Evolutionary conservation across 2,888 invertebrate species (phyloP).

Genomic region (Tolmerus cingulatus): DNA sequence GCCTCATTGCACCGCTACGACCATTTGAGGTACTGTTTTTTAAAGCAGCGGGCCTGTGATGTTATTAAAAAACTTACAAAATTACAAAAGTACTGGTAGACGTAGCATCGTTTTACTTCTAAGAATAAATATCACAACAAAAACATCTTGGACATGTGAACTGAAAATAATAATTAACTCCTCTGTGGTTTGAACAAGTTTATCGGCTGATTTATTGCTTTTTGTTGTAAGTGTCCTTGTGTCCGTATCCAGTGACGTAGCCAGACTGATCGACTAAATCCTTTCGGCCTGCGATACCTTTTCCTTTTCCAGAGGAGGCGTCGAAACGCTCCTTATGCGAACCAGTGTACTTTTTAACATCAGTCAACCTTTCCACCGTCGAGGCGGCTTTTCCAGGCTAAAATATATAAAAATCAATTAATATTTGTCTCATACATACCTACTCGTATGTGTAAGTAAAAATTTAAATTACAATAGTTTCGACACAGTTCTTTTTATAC

Average conservation of each 20-base stretch:
- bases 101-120: background rate
- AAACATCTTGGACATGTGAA: constrained; percentile 20
- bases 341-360: constrained; percentile 87
- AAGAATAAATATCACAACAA: constrained; percentile 14
- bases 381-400: constrained; percentile 63
- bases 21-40: background rate
- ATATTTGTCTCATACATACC: background rate
- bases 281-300: constrained; percentile 84
- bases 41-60: background rate
- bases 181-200: background rate
- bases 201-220: constrained; percentile 62
- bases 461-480: background rate
- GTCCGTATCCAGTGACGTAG: constrained; percentile 85
- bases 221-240: constrained; percentile 79
- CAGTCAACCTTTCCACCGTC: constrained; percentile 76
- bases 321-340: constrained; percentile 88
- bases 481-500: background rate
- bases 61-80: constrained; percentile 10
- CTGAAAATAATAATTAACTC: background rate
- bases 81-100: background rate
- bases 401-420: constrained; percentile 21
- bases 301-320: constrained; percentile 81
- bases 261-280: constrained; percentile 77
- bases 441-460: too few relatives aligned
- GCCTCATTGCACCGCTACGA: background rate